Evolutionary conservation across 2,113 vertebrate genomes (phyloP).

Genomic region (Sinocyclocheilus anshuiensis): DNA sequence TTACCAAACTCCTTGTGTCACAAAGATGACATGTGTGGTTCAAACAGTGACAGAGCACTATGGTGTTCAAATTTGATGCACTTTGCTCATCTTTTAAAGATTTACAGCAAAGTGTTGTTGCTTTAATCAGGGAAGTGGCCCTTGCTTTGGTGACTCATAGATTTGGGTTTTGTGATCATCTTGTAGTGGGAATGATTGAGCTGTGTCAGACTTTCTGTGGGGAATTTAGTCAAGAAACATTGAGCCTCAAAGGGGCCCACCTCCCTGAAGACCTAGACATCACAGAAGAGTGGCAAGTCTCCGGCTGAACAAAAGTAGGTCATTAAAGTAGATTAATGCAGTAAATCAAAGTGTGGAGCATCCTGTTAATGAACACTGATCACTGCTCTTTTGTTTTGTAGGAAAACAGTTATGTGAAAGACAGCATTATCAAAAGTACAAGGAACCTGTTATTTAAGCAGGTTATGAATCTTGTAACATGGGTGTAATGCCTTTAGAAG

Average conservation of each 20-base stretch:
- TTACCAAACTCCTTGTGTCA: constrained; percentile 7
- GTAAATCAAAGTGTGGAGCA: constrained; percentile 64
- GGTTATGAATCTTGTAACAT: neutral
- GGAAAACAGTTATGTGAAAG: neutral
- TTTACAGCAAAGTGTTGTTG: neutral
- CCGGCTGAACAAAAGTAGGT: constrained; percentile 66
- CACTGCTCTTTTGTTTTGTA: constrained; percentile 14
- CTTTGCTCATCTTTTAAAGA: neutral
- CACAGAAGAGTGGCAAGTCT: constrained; percentile 66
- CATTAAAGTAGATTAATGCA: constrained; percentile 72
- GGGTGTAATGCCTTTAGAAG: neutral
- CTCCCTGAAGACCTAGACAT: constrained; percentile 63
- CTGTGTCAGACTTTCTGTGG: constrained; percentile 46
- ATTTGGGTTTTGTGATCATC: constrained; percentile 12
- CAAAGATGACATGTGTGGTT: neutral
- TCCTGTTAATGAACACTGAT: constrained; percentile 43
- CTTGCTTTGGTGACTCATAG: neutral
- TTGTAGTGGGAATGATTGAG: constrained; percentile 36
- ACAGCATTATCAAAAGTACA: neutral
- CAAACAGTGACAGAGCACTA: neutral
- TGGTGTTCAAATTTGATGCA: neutral
- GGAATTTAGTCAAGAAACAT: constrained; percentile 65
- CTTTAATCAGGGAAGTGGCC: constrained; percentile 15
- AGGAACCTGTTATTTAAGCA: neutral
- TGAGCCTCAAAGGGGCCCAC: constrained; percentile 67